Percentiles rank a stretch among this genome's conserved stretches.
Evolutionary conservation across 2,797 vertebrate genomes (phyloP).

Genomic region (Sebastiscus albofasciatus): DNA sequence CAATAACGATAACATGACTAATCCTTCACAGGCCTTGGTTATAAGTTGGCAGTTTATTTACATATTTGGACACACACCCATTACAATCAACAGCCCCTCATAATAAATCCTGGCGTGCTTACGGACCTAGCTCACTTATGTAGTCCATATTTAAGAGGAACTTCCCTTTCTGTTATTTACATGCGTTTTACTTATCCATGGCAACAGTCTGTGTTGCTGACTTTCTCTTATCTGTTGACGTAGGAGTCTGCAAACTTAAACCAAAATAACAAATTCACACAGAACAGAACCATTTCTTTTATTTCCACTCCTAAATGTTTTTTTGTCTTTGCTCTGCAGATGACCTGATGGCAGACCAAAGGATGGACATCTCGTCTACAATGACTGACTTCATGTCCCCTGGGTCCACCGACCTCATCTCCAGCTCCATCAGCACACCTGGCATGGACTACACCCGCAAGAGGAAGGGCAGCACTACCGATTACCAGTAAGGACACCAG

Average conservation of each 20-base stretch:
- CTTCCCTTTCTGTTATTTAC: background rate
- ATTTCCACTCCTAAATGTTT: background rate
- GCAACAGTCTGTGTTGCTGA: background rate
- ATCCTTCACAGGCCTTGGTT: background rate
- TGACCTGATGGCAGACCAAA: constrained; percentile 99
- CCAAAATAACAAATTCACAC: background rate
- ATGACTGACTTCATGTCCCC: constrained; percentile 99
- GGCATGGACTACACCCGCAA: constrained; percentile 96
- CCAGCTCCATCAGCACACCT: constrained; percentile 91
- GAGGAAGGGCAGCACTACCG: constrained; percentile 95
- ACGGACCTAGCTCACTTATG: background rate
- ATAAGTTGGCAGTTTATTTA: background rate
- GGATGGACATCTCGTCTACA: constrained; percentile 99
- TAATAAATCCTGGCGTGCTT: background rate
- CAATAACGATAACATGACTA: background rate
- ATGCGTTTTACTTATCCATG: background rate
- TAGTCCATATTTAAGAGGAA: background rate
- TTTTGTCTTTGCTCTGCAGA: constrained; percentile 72
- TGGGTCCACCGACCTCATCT: constrained; percentile 93
- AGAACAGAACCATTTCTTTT: background rate
- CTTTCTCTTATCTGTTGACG: background rate
- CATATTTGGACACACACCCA: background rate
- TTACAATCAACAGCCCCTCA: background rate
- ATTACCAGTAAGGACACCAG: constrained; percentile 91
- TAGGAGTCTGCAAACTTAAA: background rate